Evolutionary conservation across 2,113 vertebrate species (phyloP).

Genomic region (Oreochromis spilurus): DNA sequence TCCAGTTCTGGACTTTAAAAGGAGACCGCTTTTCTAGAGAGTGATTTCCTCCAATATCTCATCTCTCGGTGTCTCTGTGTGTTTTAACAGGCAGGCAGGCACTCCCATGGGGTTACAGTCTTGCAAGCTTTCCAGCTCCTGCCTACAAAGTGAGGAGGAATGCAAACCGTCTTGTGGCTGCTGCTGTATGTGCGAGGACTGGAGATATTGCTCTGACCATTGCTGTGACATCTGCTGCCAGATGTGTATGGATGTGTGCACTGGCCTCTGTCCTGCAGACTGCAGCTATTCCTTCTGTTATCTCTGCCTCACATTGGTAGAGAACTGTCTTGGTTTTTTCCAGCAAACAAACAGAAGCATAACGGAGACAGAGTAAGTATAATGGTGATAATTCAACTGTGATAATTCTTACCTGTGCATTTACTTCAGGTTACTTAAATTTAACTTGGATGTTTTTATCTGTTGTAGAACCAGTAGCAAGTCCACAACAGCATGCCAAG

Average conservation of each 20-base stretch:
- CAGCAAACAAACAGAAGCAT: not conserved
- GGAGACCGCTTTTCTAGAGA: slow-evolving; percentile 38
- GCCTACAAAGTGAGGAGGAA: slow-evolving; percentile 29
- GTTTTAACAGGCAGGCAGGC: slow-evolving; percentile 43
- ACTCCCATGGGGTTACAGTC: slow-evolving; percentile 54
- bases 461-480: slow-evolving; percentile 1
- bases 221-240: slow-evolving; percentile 70
- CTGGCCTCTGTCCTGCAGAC: slow-evolving; percentile 55
- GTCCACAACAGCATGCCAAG: not conserved
- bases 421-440: not conserved
- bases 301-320: slow-evolving; percentile 32
- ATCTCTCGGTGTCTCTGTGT: not conserved
- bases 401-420: not conserved
- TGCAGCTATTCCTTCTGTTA: slow-evolving; percentile 67
- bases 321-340: slow-evolving; percentile 27
- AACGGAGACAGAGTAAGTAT: slow-evolving; percentile 37
- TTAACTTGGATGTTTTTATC: not conserved
- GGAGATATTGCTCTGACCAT: slow-evolving; percentile 51
- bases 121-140: slow-evolving; percentile 48
- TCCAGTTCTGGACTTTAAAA: slow-evolving; percentile 34
- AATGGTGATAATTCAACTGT: not conserved
- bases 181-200: slow-evolving; percentile 7
- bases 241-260: slow-evolving; percentile 59
- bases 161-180: not conserved
- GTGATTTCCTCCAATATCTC: slow-evolving; percentile 48